Evolutionary conservation across 2,888 invertebrate genomes (phyloP), one percentile per base, ranked within the genome.

Genomic region (Mythimna vitellina): DNA sequence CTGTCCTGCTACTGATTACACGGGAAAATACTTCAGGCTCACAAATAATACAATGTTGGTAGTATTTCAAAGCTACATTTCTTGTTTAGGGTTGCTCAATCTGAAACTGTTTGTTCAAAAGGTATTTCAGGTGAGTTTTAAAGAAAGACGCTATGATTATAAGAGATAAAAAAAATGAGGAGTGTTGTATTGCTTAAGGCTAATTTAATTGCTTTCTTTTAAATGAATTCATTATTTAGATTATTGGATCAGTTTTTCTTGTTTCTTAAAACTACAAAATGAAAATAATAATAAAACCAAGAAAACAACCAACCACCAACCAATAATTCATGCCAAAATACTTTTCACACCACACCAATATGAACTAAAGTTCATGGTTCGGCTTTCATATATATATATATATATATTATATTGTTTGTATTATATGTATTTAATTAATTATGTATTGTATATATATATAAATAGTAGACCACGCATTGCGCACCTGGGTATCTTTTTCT

Each of bases 1-100:
- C 60, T 62, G 63, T 78, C 60, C 51, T 32, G 64, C n/a, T 62
- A 62, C 80, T 82, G 83, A 82, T 81, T 81, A 75, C 67, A 82
- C 57, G 58, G 62, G 64, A 75, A 79, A 75, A 82, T 75, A 64
- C 53, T 80, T 68, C 57, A 65, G 51, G 32, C 65, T 63, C 54
- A 69, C 76, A 60, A 69, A 69, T 58, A 66, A 75, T 49, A 71
- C 42, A 72, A 60, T 38, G 42, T 62, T 46, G 63, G 61, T 69
- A 53, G 64, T 58, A 76, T 71, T 76, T 68, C 54, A 68, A 81
- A 76, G 77, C 65, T 51, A 20, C 54, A 54, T 42, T n/a, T 53
- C 12, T 54, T 63, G 53, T 65, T 46, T 53, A 70, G 63, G 35
- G 69, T 0, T 77, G 57, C 5, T 46, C 5, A 58, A 63, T 61